These are phyloP conservation scores for Macrotis lagotis DNA, from an alignment of 2,113 vertebrate genomes.

Conservation along the genomic window DNA sequence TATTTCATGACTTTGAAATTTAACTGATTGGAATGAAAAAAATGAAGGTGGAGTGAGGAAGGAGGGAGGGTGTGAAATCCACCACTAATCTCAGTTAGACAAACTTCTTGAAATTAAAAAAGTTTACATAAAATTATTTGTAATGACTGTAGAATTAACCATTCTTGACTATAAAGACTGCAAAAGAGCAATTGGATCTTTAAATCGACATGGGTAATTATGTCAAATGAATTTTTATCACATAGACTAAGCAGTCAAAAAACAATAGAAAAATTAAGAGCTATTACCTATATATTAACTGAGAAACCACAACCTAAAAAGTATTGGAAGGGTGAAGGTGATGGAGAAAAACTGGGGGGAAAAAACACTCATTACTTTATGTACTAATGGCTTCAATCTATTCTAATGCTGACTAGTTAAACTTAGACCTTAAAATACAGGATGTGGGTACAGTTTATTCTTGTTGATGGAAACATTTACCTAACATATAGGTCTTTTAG, in stretches of 20 bases:
- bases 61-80: slow-evolving; percentile 58
- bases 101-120: slow-evolving; percentile 83
- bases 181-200: slow-evolving; percentile 97
- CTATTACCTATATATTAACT: slow-evolving; percentile 98
- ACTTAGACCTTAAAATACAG: slow-evolving; percentile 85
- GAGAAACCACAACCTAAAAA: slow-evolving; percentile 93
- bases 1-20: slow-evolving; percentile 77
- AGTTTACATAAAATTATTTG: slow-evolving; percentile 87
- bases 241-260: slow-evolving; percentile 96
- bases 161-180: slow-evolving; percentile 98
- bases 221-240: slow-evolving; percentile 95
- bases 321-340: slow-evolving; percentile 80
- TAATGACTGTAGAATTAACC: slow-evolving; percentile 98
- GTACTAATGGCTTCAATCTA: slow-evolving; percentile 90
- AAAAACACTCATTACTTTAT: slow-evolving; percentile 86
- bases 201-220: slow-evolving; percentile 99
- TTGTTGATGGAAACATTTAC: slow-evolving; percentile 85
- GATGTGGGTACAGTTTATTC: slow-evolving; percentile 83
- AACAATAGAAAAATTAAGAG: slow-evolving; percentile 91
- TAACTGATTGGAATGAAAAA: slow-evolving; percentile 63
- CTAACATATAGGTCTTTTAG: slow-evolving; percentile 89
- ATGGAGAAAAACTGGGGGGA: slow-evolving; percentile 82
- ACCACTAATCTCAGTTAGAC: slow-evolving; percentile 80
- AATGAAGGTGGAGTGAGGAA: slow-evolving; percentile 46
- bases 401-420: slow-evolving; percentile 81